Conservation (phyloP, 2,888 invertebrate genomes). For the Cyrtodaria siliqua region DNA sequence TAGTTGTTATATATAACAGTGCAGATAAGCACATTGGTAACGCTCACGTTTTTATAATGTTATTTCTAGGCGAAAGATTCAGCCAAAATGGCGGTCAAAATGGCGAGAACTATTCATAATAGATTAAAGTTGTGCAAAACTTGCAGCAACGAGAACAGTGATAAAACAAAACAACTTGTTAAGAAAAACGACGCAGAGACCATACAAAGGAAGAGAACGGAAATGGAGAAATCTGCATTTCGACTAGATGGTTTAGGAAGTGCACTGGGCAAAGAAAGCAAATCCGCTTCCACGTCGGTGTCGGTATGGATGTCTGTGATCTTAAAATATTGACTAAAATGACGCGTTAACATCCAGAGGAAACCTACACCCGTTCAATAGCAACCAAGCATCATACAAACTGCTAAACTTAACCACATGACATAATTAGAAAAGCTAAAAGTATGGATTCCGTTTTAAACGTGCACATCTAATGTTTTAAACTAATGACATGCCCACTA, state of each 20-base stretch:
- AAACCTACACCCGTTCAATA: no score
- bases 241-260: conserved; percentile 31
- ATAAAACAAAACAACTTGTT: conserved; percentile 37
- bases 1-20: neutral
- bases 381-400: no score
- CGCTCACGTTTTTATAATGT: no score
- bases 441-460: no score
- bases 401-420: no score
- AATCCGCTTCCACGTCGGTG: conserved; percentile 11
- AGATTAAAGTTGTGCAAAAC: conserved; percentile 29
- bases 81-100: conserved; percentile 28
- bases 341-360: no score
- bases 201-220: conserved; percentile 14
- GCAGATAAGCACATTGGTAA: no score
- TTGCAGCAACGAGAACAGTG: conserved; percentile 39
- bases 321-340: no score
- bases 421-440: no score
- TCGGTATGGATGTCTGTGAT: conserved; percentile 44
- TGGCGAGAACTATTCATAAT: conserved; percentile 35
- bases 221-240: conserved; percentile 32
- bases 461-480: no score
- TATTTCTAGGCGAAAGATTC: conserved; percentile 36
- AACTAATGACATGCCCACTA: no score
- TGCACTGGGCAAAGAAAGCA: conserved; percentile 13
- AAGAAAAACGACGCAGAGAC: conserved; percentile 33